A percentile compares a stretch with the other conserved stretches of the same genome.
Conservation (phyloP, 1,140 invertebrate genomes). For the Cydia strobilella region DNA sequence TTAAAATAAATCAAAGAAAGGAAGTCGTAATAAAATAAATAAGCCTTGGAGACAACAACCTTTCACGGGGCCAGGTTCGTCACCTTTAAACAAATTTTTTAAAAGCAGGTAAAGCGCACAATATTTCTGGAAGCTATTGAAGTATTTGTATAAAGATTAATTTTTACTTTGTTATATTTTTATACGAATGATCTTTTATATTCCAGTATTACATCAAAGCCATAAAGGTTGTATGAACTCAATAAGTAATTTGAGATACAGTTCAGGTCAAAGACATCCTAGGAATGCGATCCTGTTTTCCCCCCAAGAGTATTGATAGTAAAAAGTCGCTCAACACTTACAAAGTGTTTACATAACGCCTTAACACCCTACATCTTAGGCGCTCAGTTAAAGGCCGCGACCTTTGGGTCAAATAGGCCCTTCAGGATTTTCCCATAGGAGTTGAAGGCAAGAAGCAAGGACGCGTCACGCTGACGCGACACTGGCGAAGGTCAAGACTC, state of each 20-base stretch:
- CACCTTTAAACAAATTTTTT: slow-evolving; percentile 9
- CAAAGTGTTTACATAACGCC: slow-evolving; percentile 6
- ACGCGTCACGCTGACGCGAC: slow-evolving; percentile 9
- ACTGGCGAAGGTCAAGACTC: slow-evolving; percentile 23
- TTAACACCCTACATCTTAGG: slow-evolving; percentile 15
- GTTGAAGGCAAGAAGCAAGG: slow-evolving; percentile 24
- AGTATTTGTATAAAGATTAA: background rate
- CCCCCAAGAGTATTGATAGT: background rate
- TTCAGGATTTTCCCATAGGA: background rate
- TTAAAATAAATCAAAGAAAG: background rate
- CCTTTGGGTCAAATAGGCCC: slow-evolving; percentile 17
- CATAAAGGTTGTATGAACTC: background rate
- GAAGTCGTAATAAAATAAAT: background rate
- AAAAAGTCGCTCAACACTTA: background rate
- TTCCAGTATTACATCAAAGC: background rate
- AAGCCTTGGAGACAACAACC: background rate
- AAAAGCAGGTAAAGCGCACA: background rate
- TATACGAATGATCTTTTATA: background rate
- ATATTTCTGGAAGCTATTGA: background rate
- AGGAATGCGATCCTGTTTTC: background rate
- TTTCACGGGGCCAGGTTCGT: background rate
- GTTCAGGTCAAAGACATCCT: background rate
- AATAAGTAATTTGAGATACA: background rate
- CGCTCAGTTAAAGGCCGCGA: slow-evolving; percentile 6
- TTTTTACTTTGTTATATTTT: background rate